Base-by-base conservation (phyloP, 2,888 invertebrate species). In the Diarsia brunnea region DNA sequence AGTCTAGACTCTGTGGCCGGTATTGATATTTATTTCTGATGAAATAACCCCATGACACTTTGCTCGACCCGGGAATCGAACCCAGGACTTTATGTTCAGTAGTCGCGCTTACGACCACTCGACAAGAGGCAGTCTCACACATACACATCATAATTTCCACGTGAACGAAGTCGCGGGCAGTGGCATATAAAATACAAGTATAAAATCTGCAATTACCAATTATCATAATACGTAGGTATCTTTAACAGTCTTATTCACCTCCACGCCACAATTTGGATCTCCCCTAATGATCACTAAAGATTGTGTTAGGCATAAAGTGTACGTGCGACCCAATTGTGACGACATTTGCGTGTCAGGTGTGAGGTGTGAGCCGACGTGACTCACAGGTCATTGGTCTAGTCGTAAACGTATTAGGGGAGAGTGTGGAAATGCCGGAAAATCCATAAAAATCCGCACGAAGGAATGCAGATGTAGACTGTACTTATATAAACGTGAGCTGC, bases 321-420 rank as follows among this genome's bases (percentile, higher is more conserved):
- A 92, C 90, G 91, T 85, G 79, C 91, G 94, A 93, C 95, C 95
- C 88, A 93, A 89, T 92, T 94, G 92, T 86, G 86, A 84, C 85
- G 79, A 79, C 83, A 85, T 83, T 84, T 75, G 87, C 74, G 84
- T 85, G 84, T 84, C 82, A 88, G 73, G 84, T 63, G 27, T 64
- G 65, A 38, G 76, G 84, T 66, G 31, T 65, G 63, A 43, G 24
- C 55, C 51, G 76, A 69, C 47, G 88, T 92, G 92, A 93, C 84
- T 92, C 91, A 89, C 79, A 70, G 93, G 92, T 92, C 93, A 87
- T 90, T 91, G 93, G 87, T 90, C 93, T 90, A 77, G 67, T 85
- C 86, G 84, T 86, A 87, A 89, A 86, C 65, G 78, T 81, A 87
- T 89, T 87, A 85, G 88, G 82, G 85, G 86, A 89, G 82, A 88